A percentile compares a stretch with the other conserved stretches of the same genome.
phyloP scores from a whole-genome alignment of 2,888 invertebrate species.

The Yponomeuta sedellus region DNA sequence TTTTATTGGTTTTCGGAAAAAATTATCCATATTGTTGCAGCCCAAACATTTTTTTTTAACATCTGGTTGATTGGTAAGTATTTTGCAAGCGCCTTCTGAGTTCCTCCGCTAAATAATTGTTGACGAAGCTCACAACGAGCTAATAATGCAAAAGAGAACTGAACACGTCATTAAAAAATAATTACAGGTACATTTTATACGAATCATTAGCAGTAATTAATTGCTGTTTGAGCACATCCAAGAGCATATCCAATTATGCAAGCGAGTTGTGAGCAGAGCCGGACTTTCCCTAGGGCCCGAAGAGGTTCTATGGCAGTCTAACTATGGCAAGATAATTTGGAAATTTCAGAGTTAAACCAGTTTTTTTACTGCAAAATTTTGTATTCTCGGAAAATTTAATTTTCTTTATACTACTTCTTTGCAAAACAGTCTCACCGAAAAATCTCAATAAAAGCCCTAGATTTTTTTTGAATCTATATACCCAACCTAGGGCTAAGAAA shows the following conservation, averaged over 20 bases:
- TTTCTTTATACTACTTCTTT: too few relatives aligned
- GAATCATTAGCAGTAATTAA: background rate
- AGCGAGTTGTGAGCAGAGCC: background rate
- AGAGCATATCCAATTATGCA: background rate
- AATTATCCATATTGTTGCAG: too few relatives aligned
- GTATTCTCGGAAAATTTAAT: too few relatives aligned
- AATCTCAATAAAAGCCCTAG: too few relatives aligned
- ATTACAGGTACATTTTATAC: background rate
- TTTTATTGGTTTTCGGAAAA: too few relatives aligned
- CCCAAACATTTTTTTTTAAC: too few relatives aligned
- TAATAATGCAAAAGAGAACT: slow-evolving; percentile 5
- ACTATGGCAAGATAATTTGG: too few relatives aligned
- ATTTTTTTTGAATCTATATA: too few relatives aligned
- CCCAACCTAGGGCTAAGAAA: too few relatives aligned
- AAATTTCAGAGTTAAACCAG: too few relatives aligned
- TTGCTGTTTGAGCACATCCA: background rate
- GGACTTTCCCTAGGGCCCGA: background rate
- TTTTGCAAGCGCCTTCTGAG: background rate
- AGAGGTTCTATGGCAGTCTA: background rate
- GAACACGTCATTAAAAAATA: background rate
- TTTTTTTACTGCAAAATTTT: too few relatives aligned
- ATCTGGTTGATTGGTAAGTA: background rate
- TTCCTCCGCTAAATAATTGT: background rate
- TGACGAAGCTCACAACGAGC: background rate
- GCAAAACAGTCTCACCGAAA: too few relatives aligned